Conservation (phyloP, 1,140 invertebrate species). For the Papilio glaucus region DNA sequence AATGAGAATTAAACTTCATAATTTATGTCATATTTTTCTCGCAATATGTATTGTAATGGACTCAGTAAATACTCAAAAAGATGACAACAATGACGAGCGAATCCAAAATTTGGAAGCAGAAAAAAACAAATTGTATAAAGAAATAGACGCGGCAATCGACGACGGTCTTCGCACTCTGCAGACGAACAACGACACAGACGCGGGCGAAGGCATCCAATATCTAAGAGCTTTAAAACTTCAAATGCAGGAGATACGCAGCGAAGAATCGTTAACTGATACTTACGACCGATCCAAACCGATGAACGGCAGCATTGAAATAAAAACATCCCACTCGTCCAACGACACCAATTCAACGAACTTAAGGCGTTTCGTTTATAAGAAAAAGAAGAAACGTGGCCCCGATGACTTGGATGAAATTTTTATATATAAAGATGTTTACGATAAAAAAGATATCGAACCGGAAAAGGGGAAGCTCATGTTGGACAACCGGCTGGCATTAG, state of each 20-base stretch:
- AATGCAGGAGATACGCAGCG: slow-evolving; percentile 46
- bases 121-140: slow-evolving; percentile 50
- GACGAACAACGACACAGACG: slow-evolving; percentile 52
- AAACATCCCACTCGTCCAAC: slow-evolving; percentile 10
- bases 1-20: neutral
- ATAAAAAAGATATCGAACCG: slow-evolving; percentile 41
- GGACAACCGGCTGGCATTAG: slow-evolving; percentile 43
- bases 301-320: neutral
- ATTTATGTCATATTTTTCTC: neutral
- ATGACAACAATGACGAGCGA: neutral
- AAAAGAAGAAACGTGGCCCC: slow-evolving; percentile 36
- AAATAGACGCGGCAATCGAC: slow-evolving; percentile 60
- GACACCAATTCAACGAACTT: slow-evolving; percentile 12
- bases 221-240: slow-evolving; percentile 55
- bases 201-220: slow-evolving; percentile 48
- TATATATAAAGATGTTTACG: slow-evolving; percentile 36
- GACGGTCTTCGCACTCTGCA: slow-evolving; percentile 53
- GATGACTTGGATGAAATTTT: slow-evolving; percentile 43
- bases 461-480: slow-evolving; percentile 36
- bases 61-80: neutral
- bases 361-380: slow-evolving; percentile 33
- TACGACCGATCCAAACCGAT: slow-evolving; percentile 28
- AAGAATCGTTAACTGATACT: slow-evolving; percentile 37
- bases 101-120: slow-evolving; percentile 48
- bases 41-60: neutral